A percentile compares a stretch with the other conserved stretches of the same genome.
Conservation (phyloP, 2,113 vertebrate genomes). For the Oreamnos americanus region DNA sequence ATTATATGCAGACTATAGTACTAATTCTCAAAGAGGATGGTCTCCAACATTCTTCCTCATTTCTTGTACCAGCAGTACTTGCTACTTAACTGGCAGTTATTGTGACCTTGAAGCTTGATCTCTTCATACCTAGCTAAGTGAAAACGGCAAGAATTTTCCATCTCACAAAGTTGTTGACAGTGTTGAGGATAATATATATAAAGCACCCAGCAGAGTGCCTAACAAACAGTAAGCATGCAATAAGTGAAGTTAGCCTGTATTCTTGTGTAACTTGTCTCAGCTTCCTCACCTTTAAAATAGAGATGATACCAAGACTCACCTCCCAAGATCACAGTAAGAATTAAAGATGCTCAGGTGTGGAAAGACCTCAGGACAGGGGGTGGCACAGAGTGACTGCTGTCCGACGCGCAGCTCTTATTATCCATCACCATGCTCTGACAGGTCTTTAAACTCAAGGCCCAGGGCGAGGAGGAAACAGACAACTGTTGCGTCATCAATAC, state of each 20-base stretch:
- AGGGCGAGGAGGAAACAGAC: neutral
- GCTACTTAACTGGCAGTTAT: neutral
- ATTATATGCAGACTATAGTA: neutral
- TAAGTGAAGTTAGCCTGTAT: neutral
- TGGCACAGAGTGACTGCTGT: neutral
- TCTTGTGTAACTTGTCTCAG: neutral
- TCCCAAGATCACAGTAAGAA: neutral
- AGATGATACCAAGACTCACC: neutral
- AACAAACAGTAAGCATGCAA: neutral
- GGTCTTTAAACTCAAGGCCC: neutral
- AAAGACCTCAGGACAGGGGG: neutral
- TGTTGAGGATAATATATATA: neutral
- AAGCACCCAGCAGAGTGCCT: neutral
- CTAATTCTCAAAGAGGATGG: neutral
- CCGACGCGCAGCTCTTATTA: neutral
- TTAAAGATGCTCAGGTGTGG: neutral
- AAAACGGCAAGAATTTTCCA: neutral
- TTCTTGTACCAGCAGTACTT: neutral
- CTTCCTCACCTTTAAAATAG: neutral
- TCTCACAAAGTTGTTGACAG: neutral
- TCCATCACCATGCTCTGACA: neutral
- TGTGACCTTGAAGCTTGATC: neutral
- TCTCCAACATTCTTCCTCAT: neutral
- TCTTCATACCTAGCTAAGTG: neutral
- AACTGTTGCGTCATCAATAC: neutral